Evolutionary conservation across 2,113 vertebrate genomes (phyloP).

Genomic region (Hassar affinis): DNA sequence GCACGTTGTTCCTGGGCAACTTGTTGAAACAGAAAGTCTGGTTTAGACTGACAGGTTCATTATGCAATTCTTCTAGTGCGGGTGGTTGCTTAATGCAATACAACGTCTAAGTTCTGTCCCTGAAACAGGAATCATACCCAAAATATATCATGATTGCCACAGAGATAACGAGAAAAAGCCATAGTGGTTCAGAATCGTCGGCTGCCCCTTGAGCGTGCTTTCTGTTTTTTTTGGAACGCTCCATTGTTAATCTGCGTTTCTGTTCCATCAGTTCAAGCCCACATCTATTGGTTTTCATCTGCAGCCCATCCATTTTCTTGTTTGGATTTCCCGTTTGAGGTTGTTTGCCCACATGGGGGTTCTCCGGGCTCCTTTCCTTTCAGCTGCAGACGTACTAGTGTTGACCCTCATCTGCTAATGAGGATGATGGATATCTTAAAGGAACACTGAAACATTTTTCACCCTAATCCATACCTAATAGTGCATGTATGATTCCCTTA

Average conservation of each 20-base stretch:
- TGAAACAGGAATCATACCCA: neutral
- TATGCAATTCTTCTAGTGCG: neutral
- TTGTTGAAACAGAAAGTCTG: neutral
- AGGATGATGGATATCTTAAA: neutral
- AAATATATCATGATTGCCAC: neutral
- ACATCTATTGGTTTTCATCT: neutral
- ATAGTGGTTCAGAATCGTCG: neutral
- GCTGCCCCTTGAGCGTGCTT: neutral
- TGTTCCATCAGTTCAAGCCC: neutral
- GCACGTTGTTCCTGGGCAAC: neutral
- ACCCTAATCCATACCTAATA: neutral
- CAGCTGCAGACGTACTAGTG: neutral
- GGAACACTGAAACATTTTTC: neutral
- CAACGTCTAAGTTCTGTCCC: neutral
- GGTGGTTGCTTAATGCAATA: neutral
- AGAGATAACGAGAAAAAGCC: neutral
- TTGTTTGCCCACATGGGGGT: constrained; percentile 9
- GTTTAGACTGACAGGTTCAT: neutral
- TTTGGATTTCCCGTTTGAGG: neutral
- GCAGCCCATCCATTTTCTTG: neutral
- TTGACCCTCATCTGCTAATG: neutral
- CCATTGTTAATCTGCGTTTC: neutral
- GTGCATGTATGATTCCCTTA: neutral
- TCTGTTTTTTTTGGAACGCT: neutral
- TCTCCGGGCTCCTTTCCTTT: neutral